Conservation (phyloP, 2,888 invertebrate species). For the Spodoptera picta region DNA sequence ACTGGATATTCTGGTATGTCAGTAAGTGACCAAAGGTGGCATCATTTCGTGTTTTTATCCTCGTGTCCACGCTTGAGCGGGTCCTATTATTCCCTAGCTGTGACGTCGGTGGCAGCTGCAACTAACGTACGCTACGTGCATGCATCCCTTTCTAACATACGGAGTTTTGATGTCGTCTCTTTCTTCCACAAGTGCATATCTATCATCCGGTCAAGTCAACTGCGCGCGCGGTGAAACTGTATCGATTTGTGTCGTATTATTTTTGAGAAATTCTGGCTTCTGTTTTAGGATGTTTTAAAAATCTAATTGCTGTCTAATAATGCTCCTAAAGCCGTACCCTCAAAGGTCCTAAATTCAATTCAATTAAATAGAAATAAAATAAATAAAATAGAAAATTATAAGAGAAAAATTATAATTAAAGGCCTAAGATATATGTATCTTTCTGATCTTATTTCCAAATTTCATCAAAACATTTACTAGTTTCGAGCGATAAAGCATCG, state of each 20-base stretch:
- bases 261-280: conserved; percentile 40
- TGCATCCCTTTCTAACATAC: conserved; percentile 65
- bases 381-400: too few relatives aligned
- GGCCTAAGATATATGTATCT: too few relatives aligned
- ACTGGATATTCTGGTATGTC: conserved; percentile 46
- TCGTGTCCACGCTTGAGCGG: conserved; percentile 77
- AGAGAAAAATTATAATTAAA: too few relatives aligned
- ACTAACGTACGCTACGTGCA: conserved; percentile 78
- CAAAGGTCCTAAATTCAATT: neutral
- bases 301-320: too few relatives aligned
- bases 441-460: too few relatives aligned
- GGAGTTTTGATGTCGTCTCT: conserved; percentile 61
- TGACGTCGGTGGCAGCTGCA: conserved; percentile 87
- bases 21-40: conserved; percentile 62
- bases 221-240: conserved; percentile 70
- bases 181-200: conserved; percentile 72
- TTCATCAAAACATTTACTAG: too few relatives aligned
- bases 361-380: too few relatives aligned
- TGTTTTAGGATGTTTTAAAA: neutral
- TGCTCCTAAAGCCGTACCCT: too few relatives aligned
- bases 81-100: conserved; percentile 81
- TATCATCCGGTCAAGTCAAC: conserved; percentile 79
- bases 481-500: conserved; percentile 10
- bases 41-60: conserved; percentile 70
- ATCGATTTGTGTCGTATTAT: conserved; percentile 72